Evolutionary conservation across 2,797 vertebrate genomes (phyloP), one percentile per base, ranked within the genome.

Genomic region (Bovichtus diacanthus): DNA sequence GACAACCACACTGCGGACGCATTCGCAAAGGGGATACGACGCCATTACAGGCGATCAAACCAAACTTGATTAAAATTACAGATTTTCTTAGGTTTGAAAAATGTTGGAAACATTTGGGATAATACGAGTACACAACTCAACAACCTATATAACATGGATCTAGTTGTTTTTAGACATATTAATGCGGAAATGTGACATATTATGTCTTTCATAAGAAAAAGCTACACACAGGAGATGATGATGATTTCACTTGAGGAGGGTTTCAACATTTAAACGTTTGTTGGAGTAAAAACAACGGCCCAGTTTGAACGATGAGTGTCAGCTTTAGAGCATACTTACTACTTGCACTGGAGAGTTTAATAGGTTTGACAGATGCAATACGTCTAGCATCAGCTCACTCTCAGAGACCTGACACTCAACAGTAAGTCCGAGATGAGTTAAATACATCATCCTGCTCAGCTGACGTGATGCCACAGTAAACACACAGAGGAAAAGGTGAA

Each of bases 401-500:
- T 74, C 65, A 80, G 19, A 83, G 74, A 49, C 49, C 56, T 36
- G 74, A 68, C 63, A 63, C 38, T 50, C 39, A 56, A 49, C n/a
- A 75, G 56, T 13, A 67, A 53, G 34, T 61, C 80, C 74, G 36
- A 51, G 53, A 83, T 70, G 76, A 81, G 67, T 67, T 56, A 65
- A 85, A 85, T 76, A 31, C 67, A 81, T 85, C 81, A 72, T 58
- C 61, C 67, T 34, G 54, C 69, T 79, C 56, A 41, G 76, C 51
- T 61, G 41, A 64, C 63, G 36, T 47, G 61, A 80, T 11, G 55
- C 44, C 61, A 70, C 23, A 44, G 56, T 60, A 62, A 79, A 73
- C 49, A 74, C 49, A 67, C 9, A 36, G 44, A 74, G 25, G 23
- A 59, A 65, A 43, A 19, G 7, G 6, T 38, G 53, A 70, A 21